Base-by-base conservation (phyloP, 2,797 vertebrate species). In the Cichlasoma orientale region DNA sequence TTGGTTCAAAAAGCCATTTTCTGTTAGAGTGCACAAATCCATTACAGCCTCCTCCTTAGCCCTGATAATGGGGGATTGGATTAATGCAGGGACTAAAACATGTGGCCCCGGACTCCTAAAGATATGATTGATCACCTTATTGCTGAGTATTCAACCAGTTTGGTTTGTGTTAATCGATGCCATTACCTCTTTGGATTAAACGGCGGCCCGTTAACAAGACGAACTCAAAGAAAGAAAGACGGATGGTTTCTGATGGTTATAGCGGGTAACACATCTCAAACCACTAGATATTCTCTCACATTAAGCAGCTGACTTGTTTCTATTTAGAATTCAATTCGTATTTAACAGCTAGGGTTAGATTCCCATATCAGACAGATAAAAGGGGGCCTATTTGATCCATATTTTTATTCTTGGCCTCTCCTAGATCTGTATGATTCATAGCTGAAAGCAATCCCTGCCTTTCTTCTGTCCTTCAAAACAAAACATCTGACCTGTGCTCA, bases 21-120 rank as follows among this genome's bases (percentile, higher is more conserved):
- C 98, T 99, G 97, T 99, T 97, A 99, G 97, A 97, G 97, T 98
- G 98, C 98, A 98, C 98, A 98, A 99, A 98, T 97, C 97, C 97
- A 99, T 99, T 99, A 98, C 90, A 95, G 95, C 89, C 95, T 95
- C 92, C 92, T 96, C 95, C 96, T 96, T 96, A 95, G 94, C 95
- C 94, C 91, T 92, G 95, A 89, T 97, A 97, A 97, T 96, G 95
- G 96, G 31, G 95, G 96, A 96, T 95, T 95, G 96, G 96, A 98
- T 98, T 97, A 98, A 97, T 96, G 96, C 94, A 88, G 94, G 94
- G 88, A 95, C 95, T 94, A 95, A 94, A 95, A 96, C 95, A 96
- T 94, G 96, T 93, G 94, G 96, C 95, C 95, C 55, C 29, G 74
- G 83, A 91, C 91, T 88, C 88, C 77, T 81, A 68, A 90, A 96